phyloP scores from a whole-genome alignment of 2,888 invertebrate genomes.

The Eustalomyia histrio region DNA sequence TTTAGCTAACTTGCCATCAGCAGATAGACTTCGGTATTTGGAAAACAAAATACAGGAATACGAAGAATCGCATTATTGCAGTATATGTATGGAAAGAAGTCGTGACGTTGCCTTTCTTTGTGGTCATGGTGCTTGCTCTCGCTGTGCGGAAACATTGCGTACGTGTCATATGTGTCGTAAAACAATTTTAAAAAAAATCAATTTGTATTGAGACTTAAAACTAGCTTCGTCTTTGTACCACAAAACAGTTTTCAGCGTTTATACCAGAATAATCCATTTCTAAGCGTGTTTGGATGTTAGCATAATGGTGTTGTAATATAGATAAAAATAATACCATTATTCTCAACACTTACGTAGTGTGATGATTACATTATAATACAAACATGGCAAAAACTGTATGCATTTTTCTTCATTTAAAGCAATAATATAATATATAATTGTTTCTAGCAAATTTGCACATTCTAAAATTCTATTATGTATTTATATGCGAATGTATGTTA shows the following conservation, averaged over 20 bases:
- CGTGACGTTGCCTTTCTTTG: slow-evolving; percentile 92
- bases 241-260: not conserved
- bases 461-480: no score
- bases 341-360: no score
- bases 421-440: no score
- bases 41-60: slow-evolving; percentile 91
- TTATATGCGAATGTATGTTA: no score
- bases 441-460: no score
- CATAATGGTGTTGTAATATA: no score
- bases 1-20: slow-evolving; percentile 82
- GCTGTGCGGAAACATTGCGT: slow-evolving; percentile 89
- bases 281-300: no score
- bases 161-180: slow-evolving; percentile 89
- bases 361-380: no score
- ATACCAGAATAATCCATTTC: not conserved
- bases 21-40: slow-evolving; percentile 84
- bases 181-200: slow-evolving; percentile 79
- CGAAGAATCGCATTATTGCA: slow-evolving; percentile 91
- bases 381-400: no score
- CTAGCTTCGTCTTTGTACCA: not conserved
- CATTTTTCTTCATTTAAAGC: no score
- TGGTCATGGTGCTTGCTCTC: slow-evolving; percentile 91
- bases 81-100: slow-evolving; percentile 92
- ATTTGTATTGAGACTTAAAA: slow-evolving; percentile 74
- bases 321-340: no score